A percentile compares a stretch with the other conserved stretches of the same genome.
Conservation (phyloP, 2,113 vertebrate genomes). For the rat (Rattus norvegicus) region GRCr8 NC_086021.1:59326501-59327000, state of each 20-base stretch:
- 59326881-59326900: neutral
- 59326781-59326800: neutral
- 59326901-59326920: conserved; percentile 37
- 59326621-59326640: too few species aligned
- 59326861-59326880: neutral
- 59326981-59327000: neutral
- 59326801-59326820: neutral
- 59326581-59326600: too few species aligned
- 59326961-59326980: conserved; percentile 12
- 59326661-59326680: neutral
- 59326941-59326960: neutral
- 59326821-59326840: neutral
- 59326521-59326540: too few species aligned
- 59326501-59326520: too few species aligned
- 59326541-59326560: too few species aligned
- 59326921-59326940: neutral
- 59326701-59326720: neutral
- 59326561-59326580: too few species aligned
- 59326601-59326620: too few species aligned
- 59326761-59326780: neutral
- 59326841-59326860: neutral
- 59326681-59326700: neutral
- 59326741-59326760: neutral
- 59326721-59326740: neutral
- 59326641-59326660: neutral